A percentile compares a stretch with the other conserved stretches of the same genome.
phyloP scores from a whole-genome alignment of 2,797 vertebrate species.

The Periophthalmus magnuspinnatus region DNA sequence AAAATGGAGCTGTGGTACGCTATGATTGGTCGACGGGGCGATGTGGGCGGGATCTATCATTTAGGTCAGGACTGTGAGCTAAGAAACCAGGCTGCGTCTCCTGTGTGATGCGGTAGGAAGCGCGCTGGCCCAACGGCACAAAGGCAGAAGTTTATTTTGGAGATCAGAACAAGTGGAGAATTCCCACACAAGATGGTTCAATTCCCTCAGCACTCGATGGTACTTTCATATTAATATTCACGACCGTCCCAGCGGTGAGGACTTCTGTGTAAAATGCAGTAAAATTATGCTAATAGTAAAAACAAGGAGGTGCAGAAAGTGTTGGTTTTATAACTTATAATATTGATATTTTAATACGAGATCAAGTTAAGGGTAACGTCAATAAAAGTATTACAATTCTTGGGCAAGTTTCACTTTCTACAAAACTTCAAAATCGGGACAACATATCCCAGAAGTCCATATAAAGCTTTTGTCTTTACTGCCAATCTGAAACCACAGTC shows the following conservation, averaged over 20 bases:
- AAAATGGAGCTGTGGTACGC: background rate
- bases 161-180: constrained; percentile 66
- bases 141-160: constrained; percentile 73
- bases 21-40: background rate
- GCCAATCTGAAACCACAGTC: too few species aligned
- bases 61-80: constrained; percentile 48
- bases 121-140: constrained; percentile 43
- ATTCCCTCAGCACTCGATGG: constrained; percentile 50
- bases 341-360: background rate
- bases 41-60: constrained; percentile 29
- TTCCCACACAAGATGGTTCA: constrained; percentile 67
- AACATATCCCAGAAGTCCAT: too few species aligned
- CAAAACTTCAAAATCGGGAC: too few species aligned
- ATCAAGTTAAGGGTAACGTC: background rate
- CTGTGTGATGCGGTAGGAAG: constrained; percentile 42
- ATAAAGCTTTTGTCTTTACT: too few species aligned
- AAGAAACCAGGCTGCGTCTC: constrained; percentile 12
- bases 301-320: background rate
- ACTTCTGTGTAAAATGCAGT: background rate
- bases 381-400: too few species aligned
- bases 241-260: background rate
- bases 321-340: background rate
- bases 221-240: constrained; percentile 33
- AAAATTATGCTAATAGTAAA: background rate
- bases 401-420: too few species aligned